Base-by-base conservation (phyloP, 2,888 invertebrate species). In the Tuberolachnus salignus region DNA sequence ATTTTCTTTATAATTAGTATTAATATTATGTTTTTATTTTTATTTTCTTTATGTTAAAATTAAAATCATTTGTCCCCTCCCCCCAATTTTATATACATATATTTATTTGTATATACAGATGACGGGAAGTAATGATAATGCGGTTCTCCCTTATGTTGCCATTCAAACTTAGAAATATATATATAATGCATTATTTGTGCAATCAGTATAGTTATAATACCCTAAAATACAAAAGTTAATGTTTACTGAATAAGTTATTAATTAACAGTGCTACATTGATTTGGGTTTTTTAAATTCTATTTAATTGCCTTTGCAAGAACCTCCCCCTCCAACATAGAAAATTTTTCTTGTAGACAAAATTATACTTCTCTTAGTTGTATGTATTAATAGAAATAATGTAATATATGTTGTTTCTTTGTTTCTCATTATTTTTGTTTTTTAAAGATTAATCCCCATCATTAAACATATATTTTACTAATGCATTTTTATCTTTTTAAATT, bases 361-460 rank as follows among this genome's bases (percentile, higher is more conserved):
- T 67, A 69, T 59, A 67, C 42, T 59, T 61, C 69, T 69, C 11
- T 67, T 78, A 78, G 59, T 69, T 78, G 34, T 75, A 66, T 67
- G 78, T 78, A 78, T 78, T 78, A 21, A 13, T 67, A 78, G 34
- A 69, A 34, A 51, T 75, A 66, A 59, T 78, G 78, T 78, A 78
- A 78, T 78, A 78, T 69, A 78, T 78, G 69, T 78, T 78, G 61
- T 69, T 78, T 78, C 23, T 67, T 69, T 78, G 78, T 78, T 78
- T 70, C 69, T 69, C 69, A 78, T 59, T 42, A 46, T 49, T 78
- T 78, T 57, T 75, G 16, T 67, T 49, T 57, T 42, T 69, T 78
- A 51, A 67, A 49, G n/a, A 16, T 51, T 42, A 64, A 44, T 64
- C 64, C 42, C 64, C 21, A n/a, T 74, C n/a, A 53, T 42, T 42